Evolutionary conservation across 2,888 invertebrate genomes (phyloP), one percentile per base, ranked within the genome.

Genomic region (Nomada fabriciana): DNA sequence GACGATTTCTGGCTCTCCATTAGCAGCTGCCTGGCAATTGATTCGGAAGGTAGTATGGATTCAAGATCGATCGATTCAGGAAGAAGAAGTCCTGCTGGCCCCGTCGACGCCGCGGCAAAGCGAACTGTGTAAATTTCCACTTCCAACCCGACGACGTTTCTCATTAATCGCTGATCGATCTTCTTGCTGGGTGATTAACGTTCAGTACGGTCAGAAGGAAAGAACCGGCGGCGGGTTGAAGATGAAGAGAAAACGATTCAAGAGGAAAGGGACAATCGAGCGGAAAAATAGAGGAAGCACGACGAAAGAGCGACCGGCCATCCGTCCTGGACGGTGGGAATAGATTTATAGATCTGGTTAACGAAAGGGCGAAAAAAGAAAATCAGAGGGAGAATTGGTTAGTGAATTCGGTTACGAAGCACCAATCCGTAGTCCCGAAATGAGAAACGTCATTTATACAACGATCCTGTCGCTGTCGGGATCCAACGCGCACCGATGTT

Each of bases 161-260:
- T 88, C 86, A 89, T 89, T 89, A 89, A 89, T 89, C 82, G 89
- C 88, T 83, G 89, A 87, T 87, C 87, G 89, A 89, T 89, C 86
- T 80, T 75, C 84, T 82, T 82, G 80, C 84, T 71, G 69, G 83
- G 88, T 87, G 87, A 87, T 87, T 87, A 87, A 87, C 87, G 88
- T 83, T 86, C 80, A 52, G 79, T 73, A 76, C 74, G 72, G 83
- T 70, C 68, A 70, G 63, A 59, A 59, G 29, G 80, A 76, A 76
- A 76, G 73, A 71, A 70, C 69, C 47, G 57, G 71, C 11, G 57
- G 50, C 29, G 43, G 63, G 25, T 25, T 18, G 71, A 78, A 69
- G 77, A 87, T 77, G 78, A 77, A 80, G 80, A 76, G 88, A 83
- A 84, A 86, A 83, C 83, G 76, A 76, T 67, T 76, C 57, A 43